Conservation (phyloP, 1,140 invertebrate species). For the Anastatus disparis region DNA sequence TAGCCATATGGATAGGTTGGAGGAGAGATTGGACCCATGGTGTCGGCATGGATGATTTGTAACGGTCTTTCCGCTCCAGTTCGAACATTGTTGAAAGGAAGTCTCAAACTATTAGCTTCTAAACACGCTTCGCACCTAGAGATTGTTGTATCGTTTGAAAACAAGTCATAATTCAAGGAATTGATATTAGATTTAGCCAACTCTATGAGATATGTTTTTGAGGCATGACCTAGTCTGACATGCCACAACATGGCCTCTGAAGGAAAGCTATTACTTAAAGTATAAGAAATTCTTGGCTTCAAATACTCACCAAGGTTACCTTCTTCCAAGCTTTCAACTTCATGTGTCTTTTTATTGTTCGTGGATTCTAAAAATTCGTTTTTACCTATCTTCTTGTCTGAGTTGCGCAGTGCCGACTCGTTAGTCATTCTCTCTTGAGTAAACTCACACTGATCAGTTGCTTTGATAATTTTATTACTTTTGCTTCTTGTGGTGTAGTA, state of each 20-base stretch:
- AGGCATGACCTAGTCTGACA: background rate
- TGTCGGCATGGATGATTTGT: conserved; percentile 15
- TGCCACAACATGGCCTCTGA: background rate
- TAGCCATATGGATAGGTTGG: background rate
- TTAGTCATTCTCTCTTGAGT: no score
- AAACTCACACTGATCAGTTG: no score
- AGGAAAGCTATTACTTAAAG: background rate
- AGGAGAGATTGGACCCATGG: conserved; percentile 8
- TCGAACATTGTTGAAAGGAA: conserved; percentile 3
- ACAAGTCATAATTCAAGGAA: background rate
- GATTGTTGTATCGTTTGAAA: conserved; percentile 17
- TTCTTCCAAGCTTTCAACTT: no score
- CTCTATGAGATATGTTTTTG: background rate
- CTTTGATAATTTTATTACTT: background rate
- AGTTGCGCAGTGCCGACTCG: background rate
- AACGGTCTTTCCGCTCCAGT: background rate
- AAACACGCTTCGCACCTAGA: background rate
- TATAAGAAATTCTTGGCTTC: no score
- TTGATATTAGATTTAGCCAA: background rate
- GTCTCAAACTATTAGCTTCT: background rate
- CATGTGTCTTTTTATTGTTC: background rate
- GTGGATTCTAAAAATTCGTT: background rate
- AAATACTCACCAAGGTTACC: no score
- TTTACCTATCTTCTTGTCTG: background rate
- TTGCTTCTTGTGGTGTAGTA: background rate